Percentiles rank a stretch among this genome's conserved stretches.
Evolutionary conservation across 1,140 invertebrate genomes (phyloP).

Genomic region (Aphaenogaster ashmeadi): DNA sequence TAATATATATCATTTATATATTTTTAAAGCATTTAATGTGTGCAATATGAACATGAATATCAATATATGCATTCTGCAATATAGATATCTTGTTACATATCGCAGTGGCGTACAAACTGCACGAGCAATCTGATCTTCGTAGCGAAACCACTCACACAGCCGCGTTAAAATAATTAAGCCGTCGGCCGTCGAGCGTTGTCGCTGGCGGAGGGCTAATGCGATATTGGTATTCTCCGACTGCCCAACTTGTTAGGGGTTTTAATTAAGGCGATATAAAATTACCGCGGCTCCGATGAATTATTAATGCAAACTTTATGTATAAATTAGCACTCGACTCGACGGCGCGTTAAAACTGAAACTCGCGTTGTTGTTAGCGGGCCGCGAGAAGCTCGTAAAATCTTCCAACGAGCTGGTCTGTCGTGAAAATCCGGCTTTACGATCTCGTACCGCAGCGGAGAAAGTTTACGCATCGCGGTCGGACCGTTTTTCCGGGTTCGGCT

Average conservation of each 20-base stretch:
- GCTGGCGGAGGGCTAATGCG: slow-evolving; percentile 71
- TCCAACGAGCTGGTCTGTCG: slow-evolving; percentile 54
- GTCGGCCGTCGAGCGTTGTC: slow-evolving; percentile 61
- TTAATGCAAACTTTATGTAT: slow-evolving; percentile 87
- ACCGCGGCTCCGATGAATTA: slow-evolving; percentile 85
- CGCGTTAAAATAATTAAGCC: slow-evolving; percentile 75
- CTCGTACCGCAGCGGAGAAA: slow-evolving; percentile 49
- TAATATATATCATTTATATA: background rate
- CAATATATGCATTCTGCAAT: background rate
- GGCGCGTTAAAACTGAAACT: slow-evolving; percentile 84
- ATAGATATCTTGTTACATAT: slow-evolving; percentile 48
- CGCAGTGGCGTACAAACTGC: background rate
- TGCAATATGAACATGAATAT: slow-evolving; percentile 18
- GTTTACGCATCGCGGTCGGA: slow-evolving; percentile 70
- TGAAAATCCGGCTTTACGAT: slow-evolving; percentile 77
- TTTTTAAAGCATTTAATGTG: slow-evolving; percentile 1
- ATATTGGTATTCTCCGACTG: slow-evolving; percentile 85
- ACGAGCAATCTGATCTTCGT: slow-evolving; percentile 35
- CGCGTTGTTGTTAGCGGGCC: slow-evolving; percentile 81
- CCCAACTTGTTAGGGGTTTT: slow-evolving; percentile 86
- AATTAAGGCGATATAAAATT: slow-evolving; percentile 87
- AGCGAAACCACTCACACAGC: slow-evolving; percentile 40
- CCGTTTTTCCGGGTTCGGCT: slow-evolving; percentile 66
- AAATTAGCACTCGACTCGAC: slow-evolving; percentile 83
- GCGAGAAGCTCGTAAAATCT: slow-evolving; percentile 78